Conservation (phyloP, 1,140 invertebrate species). For the Drosophila leontia region DNA sequence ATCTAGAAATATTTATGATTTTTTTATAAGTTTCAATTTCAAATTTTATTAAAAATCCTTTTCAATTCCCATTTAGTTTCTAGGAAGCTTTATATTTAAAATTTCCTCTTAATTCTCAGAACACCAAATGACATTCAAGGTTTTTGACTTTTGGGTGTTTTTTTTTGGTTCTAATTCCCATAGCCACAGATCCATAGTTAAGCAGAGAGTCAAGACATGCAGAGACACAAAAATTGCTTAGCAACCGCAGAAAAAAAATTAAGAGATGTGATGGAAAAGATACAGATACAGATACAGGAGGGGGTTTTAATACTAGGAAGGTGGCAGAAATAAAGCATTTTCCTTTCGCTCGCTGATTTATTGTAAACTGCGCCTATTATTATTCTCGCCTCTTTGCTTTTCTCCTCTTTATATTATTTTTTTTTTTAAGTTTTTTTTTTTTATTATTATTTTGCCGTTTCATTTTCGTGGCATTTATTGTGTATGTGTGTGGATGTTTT, state of each 20-base stretch:
- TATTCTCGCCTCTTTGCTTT: conserved; percentile 15
- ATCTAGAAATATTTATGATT: neutral
- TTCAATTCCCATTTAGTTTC: neutral
- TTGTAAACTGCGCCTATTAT: conserved; percentile 48
- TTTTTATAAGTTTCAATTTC: neutral
- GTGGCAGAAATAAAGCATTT: conserved; percentile 35
- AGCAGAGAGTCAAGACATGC: conserved; percentile 7
- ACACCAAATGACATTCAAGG: conserved; percentile 5
- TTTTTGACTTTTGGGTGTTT: neutral
- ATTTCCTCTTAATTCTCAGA: neutral
- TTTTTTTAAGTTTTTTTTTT: conserved; percentile 19
- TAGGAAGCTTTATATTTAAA: neutral
- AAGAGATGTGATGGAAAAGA: conserved; percentile 19
- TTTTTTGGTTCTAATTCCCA: conserved; percentile 30
- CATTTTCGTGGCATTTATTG: conserved; percentile 31
- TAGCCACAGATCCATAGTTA: conserved; percentile 38
- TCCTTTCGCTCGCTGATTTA: conserved; percentile 47
- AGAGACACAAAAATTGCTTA: conserved; percentile 1
- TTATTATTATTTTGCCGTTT: conserved; percentile 22
- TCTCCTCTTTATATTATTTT: conserved; percentile 16
- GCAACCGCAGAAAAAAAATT: conserved; percentile 9
- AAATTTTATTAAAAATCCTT: neutral
- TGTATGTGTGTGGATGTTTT: conserved; percentile 1
- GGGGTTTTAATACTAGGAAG: neutral
- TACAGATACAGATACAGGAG: conserved; percentile 6